Evolutionary conservation across 2,888 invertebrate genomes (phyloP), one percentile per base, ranked within the genome.

Genomic region (Pediacus dermestoides): DNA sequence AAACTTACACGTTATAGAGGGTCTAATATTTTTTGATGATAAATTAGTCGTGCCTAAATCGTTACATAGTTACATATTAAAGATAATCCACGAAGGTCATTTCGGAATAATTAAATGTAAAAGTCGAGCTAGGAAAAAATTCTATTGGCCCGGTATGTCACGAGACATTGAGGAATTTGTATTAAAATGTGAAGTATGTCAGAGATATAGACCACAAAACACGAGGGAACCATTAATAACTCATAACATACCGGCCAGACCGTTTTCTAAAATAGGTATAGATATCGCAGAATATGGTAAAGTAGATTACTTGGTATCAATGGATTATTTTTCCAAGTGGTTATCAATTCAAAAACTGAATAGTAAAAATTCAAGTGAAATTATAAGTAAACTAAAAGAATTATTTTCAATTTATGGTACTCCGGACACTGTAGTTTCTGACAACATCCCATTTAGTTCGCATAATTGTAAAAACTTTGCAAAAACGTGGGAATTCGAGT

Each of bases 251-350:
- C 41, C 40, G 4, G 12, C 39, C 9, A 16, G 42, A 12, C 37
- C 37, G 4, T 47, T 44, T 38, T 33, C 44, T 42, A 21, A 44
- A 8, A 9, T 44, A 13, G 44, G 44, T 7, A n/a, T 37, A 6
- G 47, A 47, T 30, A 40, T 43, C 28, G 45, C 42, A 33, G 25
- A 33, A 7, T 37, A 34, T 21, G 34, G 16, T 10, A 21, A 27
- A 10, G 28, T 33, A 21, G 44, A 30, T 22, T 45, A 39, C 31
- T 22, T 43, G 11, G 40, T 48, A n/a, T 23, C 35, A 14, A 30
- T 42, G 22, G 39, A 45, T 15, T 26, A 37, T 14, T 45, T 28
- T 22, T 45, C 39, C 6, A 45, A 42, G 21, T 47, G 44, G 44
- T 21, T 47, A 11, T 38, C 44, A 28, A 6, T 44, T 2, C 16